Conservation (phyloP, 1,140 invertebrate species). For the Melanaphis sacchari region DNA sequence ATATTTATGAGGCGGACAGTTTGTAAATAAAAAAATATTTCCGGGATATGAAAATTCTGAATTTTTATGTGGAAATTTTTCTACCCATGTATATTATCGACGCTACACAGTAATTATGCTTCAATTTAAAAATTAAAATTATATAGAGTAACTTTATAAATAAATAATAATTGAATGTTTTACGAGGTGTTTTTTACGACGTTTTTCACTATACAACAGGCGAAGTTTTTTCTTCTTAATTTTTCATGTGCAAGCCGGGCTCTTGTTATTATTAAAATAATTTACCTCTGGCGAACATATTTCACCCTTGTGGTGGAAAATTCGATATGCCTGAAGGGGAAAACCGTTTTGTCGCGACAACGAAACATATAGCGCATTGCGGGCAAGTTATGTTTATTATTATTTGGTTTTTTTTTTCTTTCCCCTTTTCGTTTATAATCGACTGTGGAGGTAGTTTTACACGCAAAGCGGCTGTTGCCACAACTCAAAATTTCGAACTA, state of each 20-base stretch:
- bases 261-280: neutral
- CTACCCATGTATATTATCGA: no score
- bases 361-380: neutral
- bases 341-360: conserved; percentile 52
- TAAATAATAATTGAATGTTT: neutral
- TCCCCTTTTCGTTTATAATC: neutral
- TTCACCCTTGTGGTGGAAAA: conserved; percentile 43
- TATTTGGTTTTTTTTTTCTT: neutral
- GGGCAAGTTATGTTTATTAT: neutral
- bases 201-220: neutral
- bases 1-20: neutral
- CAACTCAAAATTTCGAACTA: neutral
- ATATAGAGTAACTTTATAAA: neutral
- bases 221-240: neutral
- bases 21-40: no score
- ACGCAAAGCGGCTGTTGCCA: neutral
- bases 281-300: neutral
- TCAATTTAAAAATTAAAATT: neutral
- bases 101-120: neutral
- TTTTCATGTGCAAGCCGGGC: neutral
- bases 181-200: conserved; percentile 25
- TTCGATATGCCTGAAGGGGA: conserved; percentile 42
- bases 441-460: neutral
- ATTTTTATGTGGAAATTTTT: neutral
- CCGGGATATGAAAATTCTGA: neutral